Evolutionary conservation across 2,888 invertebrate species (phyloP).

Genomic region (Anthophora plumipes): DNA sequence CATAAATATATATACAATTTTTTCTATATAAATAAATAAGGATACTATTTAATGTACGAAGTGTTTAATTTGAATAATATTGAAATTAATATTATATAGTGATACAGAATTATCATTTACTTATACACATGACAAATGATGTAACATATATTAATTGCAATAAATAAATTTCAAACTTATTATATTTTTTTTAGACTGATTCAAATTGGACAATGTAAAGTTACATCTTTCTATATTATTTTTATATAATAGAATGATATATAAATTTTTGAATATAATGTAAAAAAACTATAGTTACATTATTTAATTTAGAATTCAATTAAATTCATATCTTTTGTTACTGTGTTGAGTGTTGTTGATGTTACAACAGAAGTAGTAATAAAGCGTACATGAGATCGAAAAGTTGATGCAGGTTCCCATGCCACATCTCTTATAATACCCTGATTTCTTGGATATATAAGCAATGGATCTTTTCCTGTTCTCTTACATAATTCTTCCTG

Average conservation of each 20-base stretch:
- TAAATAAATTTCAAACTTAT: constrained; percentile 33
- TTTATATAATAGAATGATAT: background rate
- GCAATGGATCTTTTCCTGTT: constrained; percentile 89
- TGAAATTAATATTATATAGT: constrained; percentile 29
- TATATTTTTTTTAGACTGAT: background rate
- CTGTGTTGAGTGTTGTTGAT: constrained; percentile 68
- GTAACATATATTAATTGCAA: constrained; percentile 29
- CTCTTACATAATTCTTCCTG: constrained; percentile 89
- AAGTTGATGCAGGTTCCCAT: constrained; percentile 78
- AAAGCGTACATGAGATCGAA: constrained; percentile 80
- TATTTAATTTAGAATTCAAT: constrained; percentile 72
- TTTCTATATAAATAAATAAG: constrained; percentile 27
- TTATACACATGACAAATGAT: constrained; percentile 21
- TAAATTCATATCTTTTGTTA: constrained; percentile 77
- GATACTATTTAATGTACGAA: background rate
- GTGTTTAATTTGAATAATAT: background rate
- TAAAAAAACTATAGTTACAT: constrained; percentile 6
- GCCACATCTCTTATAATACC: constrained; percentile 84
- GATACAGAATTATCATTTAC: constrained; percentile 15
- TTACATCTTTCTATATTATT: background rate
- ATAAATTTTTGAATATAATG: background rate
- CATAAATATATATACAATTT: constrained; percentile 1
- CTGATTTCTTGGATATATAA: constrained; percentile 88
- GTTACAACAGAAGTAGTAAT: constrained; percentile 73
- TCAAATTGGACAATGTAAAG: background rate